phyloP scores from a whole-genome alignment of 2,888 invertebrate species.

The Melanchra persicariae region DNA sequence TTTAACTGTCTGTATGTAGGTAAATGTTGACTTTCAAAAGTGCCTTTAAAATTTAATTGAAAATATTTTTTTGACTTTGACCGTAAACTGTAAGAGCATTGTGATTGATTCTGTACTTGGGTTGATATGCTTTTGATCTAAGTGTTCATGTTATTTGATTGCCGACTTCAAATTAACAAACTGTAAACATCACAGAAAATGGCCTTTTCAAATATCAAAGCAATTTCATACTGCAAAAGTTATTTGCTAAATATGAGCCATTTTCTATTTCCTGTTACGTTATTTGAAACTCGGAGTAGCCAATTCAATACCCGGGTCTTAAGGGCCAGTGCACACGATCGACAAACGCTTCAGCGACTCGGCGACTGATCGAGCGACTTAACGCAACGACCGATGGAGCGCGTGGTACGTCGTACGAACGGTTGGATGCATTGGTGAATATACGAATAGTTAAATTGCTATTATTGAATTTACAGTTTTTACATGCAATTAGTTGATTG shows the following conservation, averaged over 20 bases:
- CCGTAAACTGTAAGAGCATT: too few relatives aligned
- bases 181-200: background rate
- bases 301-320: conserved; percentile 48
- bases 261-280: conserved; percentile 25
- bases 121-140: too few relatives aligned
- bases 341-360: conserved; percentile 14
- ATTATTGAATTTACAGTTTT: background rate
- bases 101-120: too few relatives aligned
- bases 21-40: too few relatives aligned
- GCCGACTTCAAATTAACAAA: background rate
- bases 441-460: conserved; percentile 6
- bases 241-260: conserved; percentile 34
- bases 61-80: too few relatives aligned
- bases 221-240: conserved; percentile 7
- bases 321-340: conserved; percentile 33
- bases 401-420: conserved; percentile 17
- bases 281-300: conserved; percentile 42
- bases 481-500: background rate
- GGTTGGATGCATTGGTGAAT: conserved; percentile 20
- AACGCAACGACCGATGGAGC: conserved; percentile 21
- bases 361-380: conserved; percentile 12
- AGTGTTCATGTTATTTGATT: too few relatives aligned
- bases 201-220: background rate
- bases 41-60: too few relatives aligned
- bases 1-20: too few relatives aligned